Conservation (phyloP, 2,888 invertebrate species). For the Dorcus parallelipipedus region DNA sequence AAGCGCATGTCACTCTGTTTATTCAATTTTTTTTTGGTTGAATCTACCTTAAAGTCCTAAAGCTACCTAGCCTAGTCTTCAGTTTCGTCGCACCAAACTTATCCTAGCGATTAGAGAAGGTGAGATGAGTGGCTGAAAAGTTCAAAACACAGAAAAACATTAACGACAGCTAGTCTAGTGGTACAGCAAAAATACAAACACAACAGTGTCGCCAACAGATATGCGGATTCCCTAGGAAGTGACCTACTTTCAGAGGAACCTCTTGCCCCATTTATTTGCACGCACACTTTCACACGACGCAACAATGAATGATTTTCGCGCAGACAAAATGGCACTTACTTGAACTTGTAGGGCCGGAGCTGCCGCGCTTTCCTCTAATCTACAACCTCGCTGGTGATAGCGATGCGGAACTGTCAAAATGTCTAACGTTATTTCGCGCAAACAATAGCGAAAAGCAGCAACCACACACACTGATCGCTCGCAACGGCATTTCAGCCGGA, state of each 20-base stretch:
- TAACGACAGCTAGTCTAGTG: neutral
- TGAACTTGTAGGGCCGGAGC: no score
- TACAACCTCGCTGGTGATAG: no score
- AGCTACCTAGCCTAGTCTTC: no score
- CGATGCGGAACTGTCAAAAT: slow-evolving; percentile 1
- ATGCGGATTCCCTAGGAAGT: slow-evolving; percentile 31
- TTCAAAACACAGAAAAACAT: neutral
- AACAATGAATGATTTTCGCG: neutral
- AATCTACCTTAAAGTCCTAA: no score
- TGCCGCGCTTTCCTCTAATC: no score
- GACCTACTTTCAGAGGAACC: slow-evolving; percentile 34
- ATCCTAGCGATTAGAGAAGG: slow-evolving; percentile 7
- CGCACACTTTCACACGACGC: slow-evolving; percentile 16
- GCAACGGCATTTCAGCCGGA: neutral
- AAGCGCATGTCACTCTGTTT: no score
- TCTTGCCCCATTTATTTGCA: slow-evolving; percentile 22
- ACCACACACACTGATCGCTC: neutral
- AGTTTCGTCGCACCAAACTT: slow-evolving; percentile 2
- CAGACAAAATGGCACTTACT: no score
- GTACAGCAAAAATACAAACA: slow-evolving; percentile 24
- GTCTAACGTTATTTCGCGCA: neutral
- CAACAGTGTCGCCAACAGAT: slow-evolving; percentile 34
- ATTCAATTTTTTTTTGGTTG: neutral
- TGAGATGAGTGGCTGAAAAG: slow-evolving; percentile 11
- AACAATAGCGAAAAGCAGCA: neutral